Evolutionary conservation across 2,113 vertebrate genomes (phyloP).

Genomic region (Vireo altiloquus): DNA sequence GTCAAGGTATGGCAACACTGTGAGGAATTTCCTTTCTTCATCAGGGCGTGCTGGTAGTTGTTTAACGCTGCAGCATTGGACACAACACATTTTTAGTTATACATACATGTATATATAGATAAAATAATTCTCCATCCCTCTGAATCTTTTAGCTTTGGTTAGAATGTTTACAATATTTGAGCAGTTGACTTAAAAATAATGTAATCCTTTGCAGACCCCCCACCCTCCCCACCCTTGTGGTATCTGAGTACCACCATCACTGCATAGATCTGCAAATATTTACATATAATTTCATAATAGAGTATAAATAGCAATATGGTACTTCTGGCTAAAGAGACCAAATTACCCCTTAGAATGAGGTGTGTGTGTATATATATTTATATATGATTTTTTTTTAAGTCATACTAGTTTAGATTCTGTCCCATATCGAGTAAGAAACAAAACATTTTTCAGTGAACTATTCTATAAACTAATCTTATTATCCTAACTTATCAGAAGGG

Average conservation of each 20-base stretch:
- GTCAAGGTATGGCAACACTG: slow-evolving; percentile 46
- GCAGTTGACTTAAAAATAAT: slow-evolving; percentile 53
- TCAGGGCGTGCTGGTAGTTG: slow-evolving; percentile 7
- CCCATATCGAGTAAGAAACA: not conserved
- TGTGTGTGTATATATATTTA: not conserved
- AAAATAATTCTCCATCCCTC: not conserved
- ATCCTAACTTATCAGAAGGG: not conserved
- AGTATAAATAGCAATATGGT: slow-evolving; percentile 46
- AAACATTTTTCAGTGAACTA: slow-evolving; percentile 44
- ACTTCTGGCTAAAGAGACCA: slow-evolving; percentile 22
- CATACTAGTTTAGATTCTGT: not conserved
- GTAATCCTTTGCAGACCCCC: not conserved
- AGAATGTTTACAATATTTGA: slow-evolving; percentile 35
- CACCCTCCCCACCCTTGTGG: not conserved
- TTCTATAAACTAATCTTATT: slow-evolving; percentile 12
- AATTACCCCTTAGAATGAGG: slow-evolving; percentile 10
- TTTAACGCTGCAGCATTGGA: slow-evolving; percentile 47
- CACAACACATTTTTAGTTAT: slow-evolving; percentile 39
- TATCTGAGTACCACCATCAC: slow-evolving; percentile 24
- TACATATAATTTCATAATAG: slow-evolving; percentile 35
- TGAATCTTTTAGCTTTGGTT: slow-evolving; percentile 63
- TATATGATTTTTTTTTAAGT: not conserved
- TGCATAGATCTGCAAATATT: slow-evolving; percentile 55
- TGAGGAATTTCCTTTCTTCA: slow-evolving; percentile 9
- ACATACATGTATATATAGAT: slow-evolving; percentile 34